These are phyloP conservation scores for Miniopterus natalensis DNA, from an alignment of 2,113 vertebrate species.

Conservation along the genomic window DNA sequence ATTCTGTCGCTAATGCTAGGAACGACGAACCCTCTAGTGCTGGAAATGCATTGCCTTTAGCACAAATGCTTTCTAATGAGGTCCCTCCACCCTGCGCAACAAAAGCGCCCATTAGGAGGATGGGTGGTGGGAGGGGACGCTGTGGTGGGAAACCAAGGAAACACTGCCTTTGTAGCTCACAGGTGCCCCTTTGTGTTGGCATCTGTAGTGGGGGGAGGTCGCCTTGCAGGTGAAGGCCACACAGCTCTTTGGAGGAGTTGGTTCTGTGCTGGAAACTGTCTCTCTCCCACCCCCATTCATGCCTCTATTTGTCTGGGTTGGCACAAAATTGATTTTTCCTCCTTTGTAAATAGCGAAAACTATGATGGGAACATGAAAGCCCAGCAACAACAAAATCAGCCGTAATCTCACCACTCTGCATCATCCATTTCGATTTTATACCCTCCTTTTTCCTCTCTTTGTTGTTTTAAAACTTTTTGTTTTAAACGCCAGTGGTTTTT, in stretches of 20 bases:
- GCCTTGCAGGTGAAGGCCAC: not conserved
- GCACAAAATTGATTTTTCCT: constrained; percentile 42
- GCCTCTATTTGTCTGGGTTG: not conserved
- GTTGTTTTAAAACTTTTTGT: not conserved
- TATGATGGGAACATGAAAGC: not conserved
- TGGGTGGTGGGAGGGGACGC: fast-evolving
- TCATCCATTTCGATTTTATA: not conserved
- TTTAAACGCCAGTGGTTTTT: too few species aligned
- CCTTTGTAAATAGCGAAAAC: constrained; percentile 26
- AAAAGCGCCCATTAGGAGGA: not conserved
- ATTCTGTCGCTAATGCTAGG: not conserved
- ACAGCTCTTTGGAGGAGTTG: not conserved
- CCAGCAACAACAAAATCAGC: not conserved
- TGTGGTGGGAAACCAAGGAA: not conserved
- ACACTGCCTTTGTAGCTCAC: not conserved
- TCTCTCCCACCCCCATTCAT: not conserved
- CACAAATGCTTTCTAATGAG: fast-evolving
- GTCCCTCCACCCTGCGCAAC: not conserved
- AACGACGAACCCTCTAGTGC: not conserved
- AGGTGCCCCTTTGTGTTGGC: constrained; percentile 39
- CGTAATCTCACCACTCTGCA: not conserved
- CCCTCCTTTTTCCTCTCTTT: not conserved
- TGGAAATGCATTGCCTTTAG: not conserved
- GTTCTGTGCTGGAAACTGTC: not conserved
- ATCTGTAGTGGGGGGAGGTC: not conserved